phyloP scores from a whole-genome alignment of 2,888 invertebrate species.

The Sphecodes monilicornis region DNA sequence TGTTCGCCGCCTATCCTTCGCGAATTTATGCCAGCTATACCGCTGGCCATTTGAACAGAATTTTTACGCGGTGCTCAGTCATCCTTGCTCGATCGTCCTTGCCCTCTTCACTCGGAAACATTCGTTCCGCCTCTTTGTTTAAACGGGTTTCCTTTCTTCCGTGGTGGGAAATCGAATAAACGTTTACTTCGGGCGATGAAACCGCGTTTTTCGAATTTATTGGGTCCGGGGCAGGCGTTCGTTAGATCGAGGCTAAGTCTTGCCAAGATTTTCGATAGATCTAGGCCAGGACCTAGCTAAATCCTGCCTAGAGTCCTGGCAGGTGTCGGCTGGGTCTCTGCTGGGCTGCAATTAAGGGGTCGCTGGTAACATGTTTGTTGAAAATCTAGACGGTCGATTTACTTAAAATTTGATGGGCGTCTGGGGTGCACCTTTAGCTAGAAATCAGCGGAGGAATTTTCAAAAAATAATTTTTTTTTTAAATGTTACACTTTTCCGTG shows the following conservation, averaged over 20 bases:
- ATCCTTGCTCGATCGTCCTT: not conserved
- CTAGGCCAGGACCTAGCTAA: not conserved
- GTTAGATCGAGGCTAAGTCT: not conserved
- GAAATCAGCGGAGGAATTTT: not conserved
- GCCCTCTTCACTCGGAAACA: not conserved
- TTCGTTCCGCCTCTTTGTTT: not conserved
- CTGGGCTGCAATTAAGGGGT: not conserved
- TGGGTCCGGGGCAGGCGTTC: not conserved
- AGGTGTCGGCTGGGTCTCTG: not conserved
- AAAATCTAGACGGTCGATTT: not conserved
- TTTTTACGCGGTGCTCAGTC: not conserved
- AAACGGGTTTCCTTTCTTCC: not conserved
- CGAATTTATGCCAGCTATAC: constrained; percentile 10
- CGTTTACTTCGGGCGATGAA: not conserved
- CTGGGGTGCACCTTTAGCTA: not conserved
- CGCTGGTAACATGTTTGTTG: not conserved
- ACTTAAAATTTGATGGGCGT: not conserved
- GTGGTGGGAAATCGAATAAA: constrained; percentile 4
- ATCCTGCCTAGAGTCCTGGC: not conserved
- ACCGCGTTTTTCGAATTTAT: not conserved
- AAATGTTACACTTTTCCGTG: no score
- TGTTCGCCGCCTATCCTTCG: not conserved
- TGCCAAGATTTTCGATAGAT: not conserved
- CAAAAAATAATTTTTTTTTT: not conserved
- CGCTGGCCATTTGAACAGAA: not conserved